Conservation (phyloP, 1,140 invertebrate genomes). For the Drosophila pectinifera region DNA sequence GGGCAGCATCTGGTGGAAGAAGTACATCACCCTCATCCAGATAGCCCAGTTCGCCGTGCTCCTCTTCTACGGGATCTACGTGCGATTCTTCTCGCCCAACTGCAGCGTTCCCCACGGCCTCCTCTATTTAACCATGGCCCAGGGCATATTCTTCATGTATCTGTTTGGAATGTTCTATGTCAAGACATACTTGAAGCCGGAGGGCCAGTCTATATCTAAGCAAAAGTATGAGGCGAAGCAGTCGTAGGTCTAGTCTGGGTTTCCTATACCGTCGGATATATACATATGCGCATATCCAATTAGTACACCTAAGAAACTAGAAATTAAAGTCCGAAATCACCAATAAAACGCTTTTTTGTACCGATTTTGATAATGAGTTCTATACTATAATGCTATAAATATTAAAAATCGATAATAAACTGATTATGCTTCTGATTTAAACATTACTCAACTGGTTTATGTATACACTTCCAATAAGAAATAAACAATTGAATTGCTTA, state of each 20-base stretch:
- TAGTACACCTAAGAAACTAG: background rate
- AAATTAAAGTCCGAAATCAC: no score
- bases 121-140: constrained; percentile 86
- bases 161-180: constrained; percentile 93
- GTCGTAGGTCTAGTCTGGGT: background rate
- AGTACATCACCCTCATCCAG: constrained; percentile 92
- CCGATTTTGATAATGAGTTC: no score
- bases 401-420: background rate
- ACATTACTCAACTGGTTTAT: no score
- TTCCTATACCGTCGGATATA: background rate
- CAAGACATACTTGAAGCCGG: constrained; percentile 69
- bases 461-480: no score
- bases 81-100: constrained; percentile 88
- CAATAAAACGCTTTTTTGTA: no score
- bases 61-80: constrained; percentile 87
- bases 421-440: background rate
- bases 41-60: constrained; percentile 91
- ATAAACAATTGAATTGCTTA: no score
- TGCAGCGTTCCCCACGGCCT: constrained; percentile 90
- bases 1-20: constrained; percentile 93
- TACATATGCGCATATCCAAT: constrained; percentile 15
- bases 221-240: constrained; percentile 5
- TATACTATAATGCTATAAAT: no score
- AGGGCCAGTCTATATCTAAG: no score
- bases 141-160: constrained; percentile 90